Percentiles rank a stretch among this genome's conserved stretches.
phyloP scores from a whole-genome alignment of 35 echinoderm and acorn worm species.

The Ophiothrix spiculata region DNA sequence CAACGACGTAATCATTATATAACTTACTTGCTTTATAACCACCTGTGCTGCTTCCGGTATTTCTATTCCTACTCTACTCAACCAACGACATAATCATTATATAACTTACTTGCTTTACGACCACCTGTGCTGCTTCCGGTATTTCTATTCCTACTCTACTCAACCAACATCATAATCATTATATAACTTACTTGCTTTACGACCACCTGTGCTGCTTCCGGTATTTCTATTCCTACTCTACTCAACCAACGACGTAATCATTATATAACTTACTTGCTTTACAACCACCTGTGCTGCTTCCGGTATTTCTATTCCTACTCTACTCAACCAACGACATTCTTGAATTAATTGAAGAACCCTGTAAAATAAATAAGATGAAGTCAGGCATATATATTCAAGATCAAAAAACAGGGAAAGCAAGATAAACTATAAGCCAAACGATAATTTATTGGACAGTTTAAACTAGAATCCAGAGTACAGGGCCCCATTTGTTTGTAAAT shows the following conservation, averaged over 20 bases:
- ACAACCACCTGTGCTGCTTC: slow-evolving; percentile 70
- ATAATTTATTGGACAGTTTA: no score
- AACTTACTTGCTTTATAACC: slow-evolving; percentile 78
- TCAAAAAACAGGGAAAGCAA: no score
- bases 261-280: slow-evolving; percentile 86
- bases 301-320: slow-evolving; percentile 82
- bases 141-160: no score
- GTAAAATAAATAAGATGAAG: slow-evolving; percentile 7
- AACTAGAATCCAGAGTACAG: no score
- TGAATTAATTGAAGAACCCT: slow-evolving; percentile 92
- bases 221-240: slow-evolving; percentile 75
- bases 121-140: no score
- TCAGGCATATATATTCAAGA: background rate
- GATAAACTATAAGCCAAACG: no score
- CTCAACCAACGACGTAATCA: slow-evolving; percentile 98
- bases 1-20: no score
- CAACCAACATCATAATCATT: no score
- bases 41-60: slow-evolving; percentile 73
- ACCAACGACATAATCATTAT: slow-evolving; percentile 99
- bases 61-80: slow-evolving; percentile 71
- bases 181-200: slow-evolving; percentile 85
- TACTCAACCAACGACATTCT: slow-evolving; percentile 94
- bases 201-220: slow-evolving; percentile 71
- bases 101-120: no score
- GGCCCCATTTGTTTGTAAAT: no score